Evolutionary conservation across 1,140 invertebrate species (phyloP), one percentile per base, ranked within the genome.

Genomic region (Listronotus oregonensis): DNA sequence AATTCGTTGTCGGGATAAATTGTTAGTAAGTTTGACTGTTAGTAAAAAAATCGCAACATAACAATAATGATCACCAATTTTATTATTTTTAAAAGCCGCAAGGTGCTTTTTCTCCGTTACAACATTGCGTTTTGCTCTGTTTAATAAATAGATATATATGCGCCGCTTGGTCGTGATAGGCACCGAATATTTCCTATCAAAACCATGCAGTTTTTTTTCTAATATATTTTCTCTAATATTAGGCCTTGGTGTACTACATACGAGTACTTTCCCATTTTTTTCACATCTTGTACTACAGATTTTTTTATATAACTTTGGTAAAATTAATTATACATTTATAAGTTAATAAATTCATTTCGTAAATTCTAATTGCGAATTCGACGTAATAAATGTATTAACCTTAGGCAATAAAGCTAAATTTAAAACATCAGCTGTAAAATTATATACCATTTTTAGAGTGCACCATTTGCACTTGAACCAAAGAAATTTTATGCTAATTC

Each of bases 11-110:
- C 10, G 9, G 12, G 31, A 21, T 18, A 51, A 51, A 31, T 51
- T 14, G 14, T 55, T 12, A 32, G 14, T 39, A 32, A 55, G 12
- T 21, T 55, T 32, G 32, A 39, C 32, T 39, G 32, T 55, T 55
- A 55, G 32, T 39, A 32, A 39, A 55, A 15, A 39, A 32, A 32
- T 40, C 12, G 12, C 14, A 12, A 39, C 39, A 18, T 11, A 14
- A 15, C 15, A 32, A 40, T 12, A 32, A 11, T 31, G n/a, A 55
- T 55, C 15, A 37, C 52, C 32, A 55, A 11, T 14, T 55, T 55
- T 55, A 40, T 40, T 47, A 17, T 17, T 55, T 55, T 55, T 32
- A n/a, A 15, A 55, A 55, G 52, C 52, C 52, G 39, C 52, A 55
- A 14, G 15, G 52, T 39, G 32, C 52, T 55, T 14, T 39, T 10